Evolutionary conservation across 2,113 vertebrate genomes (phyloP), one percentile per base, ranked within the genome.

Genomic region (Benitochromis conjunctus): DNA sequence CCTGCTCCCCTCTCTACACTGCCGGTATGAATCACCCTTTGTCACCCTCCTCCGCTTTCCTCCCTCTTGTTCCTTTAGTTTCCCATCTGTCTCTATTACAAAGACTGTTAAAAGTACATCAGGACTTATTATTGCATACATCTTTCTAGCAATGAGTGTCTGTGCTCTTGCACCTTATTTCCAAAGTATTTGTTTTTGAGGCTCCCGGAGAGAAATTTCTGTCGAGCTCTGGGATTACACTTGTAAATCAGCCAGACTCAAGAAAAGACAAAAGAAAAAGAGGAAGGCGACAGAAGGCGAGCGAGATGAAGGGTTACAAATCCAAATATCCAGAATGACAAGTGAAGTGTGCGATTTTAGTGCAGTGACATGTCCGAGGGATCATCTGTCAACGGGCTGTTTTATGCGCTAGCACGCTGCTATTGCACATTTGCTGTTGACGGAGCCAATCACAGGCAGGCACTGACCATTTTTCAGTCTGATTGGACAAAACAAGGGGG

Each of bases 1-100:
- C 80, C 83, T 80, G 64, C 84, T 92, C 79, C 84, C 81, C 29
- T 36, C 83, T 81, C 78, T 43, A 41, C 74, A 29, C 86, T 82
- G 90, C 81, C 82, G 80, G 89, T 86, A 95, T 93, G 94, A 94
- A 95, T 94, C 94, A 95, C 88, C 87, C 79, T 86, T 86, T 92
- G 92, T 91, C 86, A 87, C 81, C 91, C 88, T 92, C 92, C 92
- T 89, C 85, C 86, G 14, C 88, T 85, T 79, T 78, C 54, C 64
- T 90, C 86, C 84, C 81, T 92, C 83, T 92, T 91, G 82, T 91
- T 93, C 48, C 13, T 71, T 90, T 89, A 88, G 84, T 87, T 88
- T 91, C 83, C 90, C 91, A 92, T 92, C 88, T 89, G 91, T 94
- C 92, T 93, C 85, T 53, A 88, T 93, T 92, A 92, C 91, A 88